phyloP scores from a whole-genome alignment of 2,113 vertebrate genomes.

The Hippotragus niger region DNA sequence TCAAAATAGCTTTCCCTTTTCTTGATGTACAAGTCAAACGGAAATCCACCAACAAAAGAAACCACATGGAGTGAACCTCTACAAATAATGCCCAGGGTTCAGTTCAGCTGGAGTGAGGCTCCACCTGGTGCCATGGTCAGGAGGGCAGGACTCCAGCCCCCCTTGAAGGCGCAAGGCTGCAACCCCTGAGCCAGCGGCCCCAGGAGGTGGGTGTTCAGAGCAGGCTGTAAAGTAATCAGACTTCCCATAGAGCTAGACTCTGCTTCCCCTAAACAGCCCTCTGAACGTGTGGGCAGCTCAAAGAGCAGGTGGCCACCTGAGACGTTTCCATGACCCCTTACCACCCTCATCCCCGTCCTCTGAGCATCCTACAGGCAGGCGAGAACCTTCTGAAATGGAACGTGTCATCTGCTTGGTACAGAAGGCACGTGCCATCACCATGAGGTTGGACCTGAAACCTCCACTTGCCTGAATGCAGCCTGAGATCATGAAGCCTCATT shows the following conservation, averaged over 20 bases:
- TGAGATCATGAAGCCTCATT: not conserved
- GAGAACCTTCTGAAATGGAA: not conserved
- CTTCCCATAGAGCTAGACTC: not conserved
- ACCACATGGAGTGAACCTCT: fast-evolving
- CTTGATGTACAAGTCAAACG: not conserved
- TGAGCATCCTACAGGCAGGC: too few relatives aligned
- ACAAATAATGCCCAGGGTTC: fast-evolving
- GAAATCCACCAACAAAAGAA: not conserved
- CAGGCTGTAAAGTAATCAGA: not conserved
- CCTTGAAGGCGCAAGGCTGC: not conserved
- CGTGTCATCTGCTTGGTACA: not conserved
- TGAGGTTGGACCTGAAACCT: not conserved
- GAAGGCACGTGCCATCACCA: not conserved
- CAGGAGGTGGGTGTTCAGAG: not conserved
- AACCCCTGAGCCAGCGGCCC: not conserved
- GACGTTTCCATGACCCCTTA: not conserved
- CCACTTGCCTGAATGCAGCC: not conserved
- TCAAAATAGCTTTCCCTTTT: not conserved
- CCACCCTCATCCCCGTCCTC: not conserved
- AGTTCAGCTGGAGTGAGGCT: not conserved
- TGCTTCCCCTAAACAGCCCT: too few relatives aligned
- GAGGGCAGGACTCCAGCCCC: not conserved
- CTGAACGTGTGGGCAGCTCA: not conserved
- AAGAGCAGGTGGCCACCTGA: not conserved
- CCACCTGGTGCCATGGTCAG: not conserved